These are phyloP conservation scores for Chloropsis cyanopogon DNA, from an alignment of 2,113 vertebrate species.

Conservation along the genomic window DNA sequence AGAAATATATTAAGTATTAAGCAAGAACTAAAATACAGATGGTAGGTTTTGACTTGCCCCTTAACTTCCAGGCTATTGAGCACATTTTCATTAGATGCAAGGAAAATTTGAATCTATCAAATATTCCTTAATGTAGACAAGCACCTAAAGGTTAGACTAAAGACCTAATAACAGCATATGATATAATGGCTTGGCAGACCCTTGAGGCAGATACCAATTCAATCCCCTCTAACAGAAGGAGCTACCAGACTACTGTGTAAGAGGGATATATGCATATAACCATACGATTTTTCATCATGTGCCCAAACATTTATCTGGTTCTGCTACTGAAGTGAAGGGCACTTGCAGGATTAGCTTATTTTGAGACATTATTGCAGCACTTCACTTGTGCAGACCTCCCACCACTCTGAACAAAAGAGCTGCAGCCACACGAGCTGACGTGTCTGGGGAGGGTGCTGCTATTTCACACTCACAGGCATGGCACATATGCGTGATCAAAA, in stretches of 20 bases:
- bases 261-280: too few relatives aligned
- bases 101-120: background rate
- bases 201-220: background rate
- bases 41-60: background rate
- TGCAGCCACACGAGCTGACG: accelerated
- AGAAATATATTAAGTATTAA: background rate
- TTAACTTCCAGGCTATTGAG: background rate
- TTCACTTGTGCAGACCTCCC: background rate
- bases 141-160: background rate
- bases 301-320: background rate
- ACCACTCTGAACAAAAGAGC: background rate
- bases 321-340: background rate
- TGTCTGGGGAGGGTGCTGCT: background rate
- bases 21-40: background rate
- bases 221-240: background rate
- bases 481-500: background rate
- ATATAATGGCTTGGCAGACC: background rate
- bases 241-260: background rate
- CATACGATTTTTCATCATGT: background rate
- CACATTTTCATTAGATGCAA: background rate
- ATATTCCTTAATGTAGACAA: background rate
- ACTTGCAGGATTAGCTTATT: background rate
- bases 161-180: background rate
- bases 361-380: background rate
- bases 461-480: background rate